Base-by-base conservation (phyloP, 2,888 invertebrate genomes). In the Sclerodermus sp. region DNA sequence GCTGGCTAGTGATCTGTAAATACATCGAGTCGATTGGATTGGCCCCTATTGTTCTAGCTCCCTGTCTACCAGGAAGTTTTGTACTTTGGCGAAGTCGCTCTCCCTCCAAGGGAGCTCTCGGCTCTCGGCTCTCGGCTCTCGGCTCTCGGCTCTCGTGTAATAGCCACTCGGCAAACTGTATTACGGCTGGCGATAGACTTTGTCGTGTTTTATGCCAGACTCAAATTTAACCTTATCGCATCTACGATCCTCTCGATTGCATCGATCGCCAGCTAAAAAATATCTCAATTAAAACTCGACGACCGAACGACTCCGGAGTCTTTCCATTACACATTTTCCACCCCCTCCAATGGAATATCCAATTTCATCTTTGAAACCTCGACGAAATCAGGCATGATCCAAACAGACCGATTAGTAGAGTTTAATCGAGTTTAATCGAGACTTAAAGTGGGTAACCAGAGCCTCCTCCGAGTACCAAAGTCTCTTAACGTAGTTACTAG, bases 1-100 rank as follows among this genome's bases (percentile, higher is more conserved):
- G 53, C 53, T 58, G 51, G 57, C 61, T 66, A 67, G 64, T 69
- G 71, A 71, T 71, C 70, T 71, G 70, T 72, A 69, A 71, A 68
- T 72, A 71, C 62, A 67, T 68, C 64, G 62, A 47, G 51, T 55
- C 61, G 58, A 70, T 70, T 70, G 70, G 67, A 67, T 67, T 64
- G 67, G 60, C 62, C 64, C 64, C 64, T 62, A 66, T 64, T 57
- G 57, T 49, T 51, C 58, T 62, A 68, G 62, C 67, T 63, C 58
- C 57, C 63, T 51, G 55, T 58, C 18, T 58, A 61, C 59, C 53
- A 55, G 57, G 48, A 62, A 63, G 58, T 67, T 62, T 66, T 54
- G 58, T 65, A 68, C 64, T 69, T 67, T 68, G 52, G 51, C 62
- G 45, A 64, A 59, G 58, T 63, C 57, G 48, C 45, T 61, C 59